A percentile compares a stretch with the other conserved stretches of the same genome.
Evolutionary conservation across 2,797 vertebrate genomes (phyloP).

Genomic region (Notolabrus celidotus): DNA sequence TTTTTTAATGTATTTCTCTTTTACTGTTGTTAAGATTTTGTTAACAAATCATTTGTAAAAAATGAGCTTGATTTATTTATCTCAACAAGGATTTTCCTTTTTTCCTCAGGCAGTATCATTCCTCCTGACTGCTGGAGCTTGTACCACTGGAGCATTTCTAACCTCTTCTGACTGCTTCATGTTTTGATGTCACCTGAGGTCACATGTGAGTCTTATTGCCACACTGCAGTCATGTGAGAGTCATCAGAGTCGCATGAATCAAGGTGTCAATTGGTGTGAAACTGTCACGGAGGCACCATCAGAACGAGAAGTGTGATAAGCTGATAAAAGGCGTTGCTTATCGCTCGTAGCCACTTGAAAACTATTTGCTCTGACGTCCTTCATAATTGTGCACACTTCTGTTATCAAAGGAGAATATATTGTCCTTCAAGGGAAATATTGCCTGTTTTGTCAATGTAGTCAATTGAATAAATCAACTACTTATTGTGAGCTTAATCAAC

Average conservation of each 20-base stretch:
- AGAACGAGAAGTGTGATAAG: not conserved
- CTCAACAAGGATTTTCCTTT: not conserved
- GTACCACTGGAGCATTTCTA: not conserved
- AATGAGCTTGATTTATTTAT: not conserved
- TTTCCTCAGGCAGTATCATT: not conserved
- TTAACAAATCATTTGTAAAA: not conserved
- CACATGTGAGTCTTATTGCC: constrained; percentile 20
- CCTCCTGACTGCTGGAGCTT: not conserved
- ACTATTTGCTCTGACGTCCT: not conserved
- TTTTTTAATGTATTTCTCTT: no score
- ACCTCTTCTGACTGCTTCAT: constrained; percentile 13
- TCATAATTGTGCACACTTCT: not conserved
- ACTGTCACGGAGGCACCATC: not conserved
- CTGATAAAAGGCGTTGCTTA: not conserved
- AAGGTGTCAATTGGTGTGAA: constrained; percentile 18
- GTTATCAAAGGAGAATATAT: not conserved
- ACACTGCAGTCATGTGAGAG: constrained; percentile 27
- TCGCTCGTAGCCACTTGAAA: not conserved
- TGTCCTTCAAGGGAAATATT: not conserved
- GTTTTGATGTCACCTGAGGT: constrained; percentile 28
- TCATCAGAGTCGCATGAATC: constrained; percentile 5
- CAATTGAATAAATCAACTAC: no score
- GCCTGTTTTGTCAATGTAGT: not conserved
- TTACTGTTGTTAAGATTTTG: not conserved
- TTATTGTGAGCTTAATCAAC: not conserved